A percentile compares a stretch with the other conserved stretches of the same genome.
Conservation (phyloP, 2,888 invertebrate genomes). For the Pomacea canaliculata region DNA sequence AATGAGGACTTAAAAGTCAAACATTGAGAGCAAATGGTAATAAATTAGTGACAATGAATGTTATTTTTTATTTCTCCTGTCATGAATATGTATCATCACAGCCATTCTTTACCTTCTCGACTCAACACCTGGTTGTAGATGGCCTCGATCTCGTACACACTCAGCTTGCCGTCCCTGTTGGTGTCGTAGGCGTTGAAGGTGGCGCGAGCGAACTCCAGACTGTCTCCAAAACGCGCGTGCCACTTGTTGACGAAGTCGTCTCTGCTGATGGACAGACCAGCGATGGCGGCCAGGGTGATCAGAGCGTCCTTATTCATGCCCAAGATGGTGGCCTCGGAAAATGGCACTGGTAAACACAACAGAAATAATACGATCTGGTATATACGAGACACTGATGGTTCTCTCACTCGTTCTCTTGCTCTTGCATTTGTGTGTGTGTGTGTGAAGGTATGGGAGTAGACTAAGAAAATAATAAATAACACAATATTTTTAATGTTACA, state of each 20-base stretch:
- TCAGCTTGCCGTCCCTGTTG: constrained; percentile 10
- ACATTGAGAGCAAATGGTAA: no score
- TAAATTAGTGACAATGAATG: no score
- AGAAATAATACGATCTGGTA: no score
- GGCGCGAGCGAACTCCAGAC: constrained; percentile 9
- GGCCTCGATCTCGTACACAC: constrained; percentile 4
- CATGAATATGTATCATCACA: no score
- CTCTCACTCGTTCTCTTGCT: no score
- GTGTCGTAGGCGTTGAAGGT: constrained; percentile 8
- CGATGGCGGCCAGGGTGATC: neutral
- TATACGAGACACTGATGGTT: no score
- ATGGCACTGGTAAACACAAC: neutral
- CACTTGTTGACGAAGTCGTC: neutral
- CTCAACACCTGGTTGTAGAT: constrained; percentile 3
- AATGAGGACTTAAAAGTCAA: no score
- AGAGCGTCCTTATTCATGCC: neutral
- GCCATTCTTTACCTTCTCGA: neutral
- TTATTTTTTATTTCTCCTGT: no score
- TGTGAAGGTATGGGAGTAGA: no score
- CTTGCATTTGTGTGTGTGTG: no score
- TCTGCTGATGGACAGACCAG: constrained; percentile 1
- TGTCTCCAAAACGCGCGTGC: constrained; percentile 16
- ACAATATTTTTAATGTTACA: no score
- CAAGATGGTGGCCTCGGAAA: neutral
- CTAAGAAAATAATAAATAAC: no score